Evolutionary conservation across 2,888 invertebrate species (phyloP), one percentile per base, ranked within the genome.

Genomic region (Dasypogon diadema): DNA sequence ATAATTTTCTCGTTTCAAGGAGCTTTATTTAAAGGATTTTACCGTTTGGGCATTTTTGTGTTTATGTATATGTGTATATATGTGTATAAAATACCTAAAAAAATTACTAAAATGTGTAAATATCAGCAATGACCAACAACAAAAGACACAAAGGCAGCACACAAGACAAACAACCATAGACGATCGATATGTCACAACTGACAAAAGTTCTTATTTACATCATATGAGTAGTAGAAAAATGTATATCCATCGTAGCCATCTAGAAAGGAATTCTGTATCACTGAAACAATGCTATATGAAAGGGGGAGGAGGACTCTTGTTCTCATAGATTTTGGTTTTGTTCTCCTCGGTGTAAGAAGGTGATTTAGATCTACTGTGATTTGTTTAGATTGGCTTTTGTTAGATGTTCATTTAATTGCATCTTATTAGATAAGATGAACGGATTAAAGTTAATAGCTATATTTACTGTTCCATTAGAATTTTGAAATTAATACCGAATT

Each of bases 81-180:
- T 10, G 37, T 22, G 18, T 4, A 18, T 70, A 16, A 54, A 22
- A 34, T 22, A 46, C 26, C 48, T 70, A 46, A 54, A 70, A 70
- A 70, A 21, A 70, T 48, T 42, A 18, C 48, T 26, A 70, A 37
- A 54, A 54, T 54, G 37, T 70, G 18, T 21, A 54, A 54, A 70
- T 54, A 68, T 48, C 37, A 70, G 46, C 70, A 70, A 70, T 54
- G 54, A 54, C 70, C 70, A 70, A 70, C 70, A 70, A 70, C 70
- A 70, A 51, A 70, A 51, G 30, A 54, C 30, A 42, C 22, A 70
- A 70, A 54, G 70, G 70, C 54, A 51, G 70, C 70, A 70, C 54
- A 51, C 70, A 51, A 30, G 30, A 54, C 22, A 54, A 18, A 34
- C 34, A 70, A 54, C 70, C 54, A 54, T 30, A 70, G 54, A 54